Evolutionary conservation across 1,140 invertebrate species (phyloP).

Genomic region (Aphaenogaster ashmeadi): DNA sequence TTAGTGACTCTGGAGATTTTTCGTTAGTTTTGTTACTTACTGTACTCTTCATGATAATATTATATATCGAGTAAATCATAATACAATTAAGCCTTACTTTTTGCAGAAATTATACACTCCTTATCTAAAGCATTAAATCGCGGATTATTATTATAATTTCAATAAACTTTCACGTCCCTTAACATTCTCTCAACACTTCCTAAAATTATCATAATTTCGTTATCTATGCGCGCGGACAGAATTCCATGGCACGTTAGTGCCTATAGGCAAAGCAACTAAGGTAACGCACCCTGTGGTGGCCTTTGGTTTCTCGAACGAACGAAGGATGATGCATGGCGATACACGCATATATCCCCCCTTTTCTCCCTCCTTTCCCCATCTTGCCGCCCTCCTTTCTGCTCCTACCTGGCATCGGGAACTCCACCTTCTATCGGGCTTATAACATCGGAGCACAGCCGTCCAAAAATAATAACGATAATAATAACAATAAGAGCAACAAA

Average conservation of each 20-base stretch:
- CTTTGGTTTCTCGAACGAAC: slow-evolving; percentile 84
- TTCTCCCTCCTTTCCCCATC: slow-evolving; percentile 59
- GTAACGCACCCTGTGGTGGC: slow-evolving; percentile 86
- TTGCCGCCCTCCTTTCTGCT: slow-evolving; percentile 69
- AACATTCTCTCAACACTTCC: background rate
- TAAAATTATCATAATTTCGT: slow-evolving; percentile 52
- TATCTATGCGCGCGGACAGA: slow-evolving; percentile 26
- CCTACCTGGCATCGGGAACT: slow-evolving; percentile 74
- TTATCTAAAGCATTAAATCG: background rate
- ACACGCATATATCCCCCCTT: slow-evolving; percentile 82
- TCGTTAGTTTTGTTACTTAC: background rate
- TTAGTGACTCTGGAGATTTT: too few species aligned
- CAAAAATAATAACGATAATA: slow-evolving; percentile 83
- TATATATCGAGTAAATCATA: too few species aligned
- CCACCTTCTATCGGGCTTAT: slow-evolving; percentile 79
- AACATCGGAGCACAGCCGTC: slow-evolving; percentile 76
- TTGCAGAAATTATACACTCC: background rate
- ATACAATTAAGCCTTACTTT: background rate
- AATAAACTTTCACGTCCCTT: background rate
- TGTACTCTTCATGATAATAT: background rate
- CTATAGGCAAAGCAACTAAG: slow-evolving; percentile 80
- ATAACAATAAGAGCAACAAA: slow-evolving; percentile 83
- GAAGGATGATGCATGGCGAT: slow-evolving; percentile 87
- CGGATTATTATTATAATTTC: background rate
- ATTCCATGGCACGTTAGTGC: slow-evolving; percentile 61